phyloP scores from a whole-genome alignment of 2,797 vertebrate species.

The Sebastes wilsoni region DNA sequence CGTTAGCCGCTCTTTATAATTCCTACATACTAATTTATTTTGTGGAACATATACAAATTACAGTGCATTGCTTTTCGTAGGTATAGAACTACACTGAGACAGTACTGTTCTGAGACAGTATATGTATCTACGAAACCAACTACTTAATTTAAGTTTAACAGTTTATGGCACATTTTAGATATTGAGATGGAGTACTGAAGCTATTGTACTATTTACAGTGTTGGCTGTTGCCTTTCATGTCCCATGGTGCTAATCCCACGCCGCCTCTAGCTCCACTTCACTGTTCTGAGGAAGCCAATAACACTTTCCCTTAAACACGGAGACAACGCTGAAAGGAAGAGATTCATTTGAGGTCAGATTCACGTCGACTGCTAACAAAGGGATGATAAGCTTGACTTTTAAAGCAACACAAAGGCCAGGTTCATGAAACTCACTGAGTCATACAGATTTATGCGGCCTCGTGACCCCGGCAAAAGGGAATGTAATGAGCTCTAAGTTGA shows the following conservation, averaged over 20 bases:
- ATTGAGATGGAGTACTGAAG: background rate
- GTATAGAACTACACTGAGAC: no score
- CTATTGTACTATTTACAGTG: conserved; percentile 10
- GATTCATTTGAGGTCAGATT: conserved; percentile 37
- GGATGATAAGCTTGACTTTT: conserved; percentile 45
- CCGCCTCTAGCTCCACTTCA: conserved; percentile 12
- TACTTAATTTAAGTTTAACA: background rate
- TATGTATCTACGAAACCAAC: background rate
- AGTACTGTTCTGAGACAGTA: background rate
- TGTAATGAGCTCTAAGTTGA: conserved; percentile 32
- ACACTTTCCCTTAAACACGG: conserved; percentile 13
- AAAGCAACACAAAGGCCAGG: conserved; percentile 37
- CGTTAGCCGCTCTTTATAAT: no score
- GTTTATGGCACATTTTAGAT: background rate
- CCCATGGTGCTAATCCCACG: conserved; percentile 16
- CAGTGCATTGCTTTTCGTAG: no score
- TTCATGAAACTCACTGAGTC: conserved; percentile 31
- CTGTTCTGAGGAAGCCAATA: conserved; percentile 20
- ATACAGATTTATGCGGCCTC: conserved; percentile 29
- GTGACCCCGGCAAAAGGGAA: conserved; percentile 22
- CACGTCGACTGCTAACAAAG: conserved; percentile 41
- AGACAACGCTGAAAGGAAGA: conserved; percentile 13
- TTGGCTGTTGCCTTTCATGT: conserved; percentile 14
- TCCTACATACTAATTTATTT: no score
- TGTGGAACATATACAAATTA: no score